Percentiles rank a stretch among this genome's conserved stretches.
phyloP scores from a whole-genome alignment of 2,797 vertebrate species.

The Cirrhinus molitorella region DNA sequence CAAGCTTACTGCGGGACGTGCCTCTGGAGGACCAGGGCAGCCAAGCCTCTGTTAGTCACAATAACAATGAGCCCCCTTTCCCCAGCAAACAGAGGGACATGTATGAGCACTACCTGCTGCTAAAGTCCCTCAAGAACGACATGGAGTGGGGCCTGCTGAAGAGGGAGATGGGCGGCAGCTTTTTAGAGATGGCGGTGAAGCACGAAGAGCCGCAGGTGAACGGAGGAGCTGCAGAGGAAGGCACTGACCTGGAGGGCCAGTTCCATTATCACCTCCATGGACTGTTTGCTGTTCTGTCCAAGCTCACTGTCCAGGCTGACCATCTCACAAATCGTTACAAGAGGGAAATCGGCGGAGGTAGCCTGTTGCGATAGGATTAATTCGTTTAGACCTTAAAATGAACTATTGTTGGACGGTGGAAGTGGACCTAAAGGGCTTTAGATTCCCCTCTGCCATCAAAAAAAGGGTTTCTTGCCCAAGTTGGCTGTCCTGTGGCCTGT shows the following conservation, averaged over 20 bases:
- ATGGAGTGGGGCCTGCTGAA: slow-evolving; percentile 85
- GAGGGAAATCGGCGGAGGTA: slow-evolving; percentile 81
- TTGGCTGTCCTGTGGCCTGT: slow-evolving; percentile 9
- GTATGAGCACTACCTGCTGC: slow-evolving; percentile 85
- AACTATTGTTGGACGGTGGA: slow-evolving; percentile 9
- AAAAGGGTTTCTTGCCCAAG: slow-evolving; percentile 9
- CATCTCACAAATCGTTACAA: slow-evolving; percentile 84
- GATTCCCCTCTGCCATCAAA: slow-evolving; percentile 15
- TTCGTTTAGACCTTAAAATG: not conserved
- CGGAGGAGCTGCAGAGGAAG: slow-evolving; percentile 62
- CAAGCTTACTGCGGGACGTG: slow-evolving; percentile 80
- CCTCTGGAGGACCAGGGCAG: slow-evolving; percentile 77
- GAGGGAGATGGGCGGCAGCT: slow-evolving; percentile 78
- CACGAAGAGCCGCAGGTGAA: slow-evolving; percentile 72
- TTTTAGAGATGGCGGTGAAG: slow-evolving; percentile 81
- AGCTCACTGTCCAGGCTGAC: slow-evolving; percentile 82
- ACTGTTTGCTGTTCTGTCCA: slow-evolving; percentile 83
- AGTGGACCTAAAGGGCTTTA: slow-evolving; percentile 13
- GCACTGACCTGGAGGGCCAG: slow-evolving; percentile 77
- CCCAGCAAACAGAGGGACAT: slow-evolving; percentile 82
- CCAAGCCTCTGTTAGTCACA: slow-evolving; percentile 48
- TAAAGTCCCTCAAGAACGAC: slow-evolving; percentile 85
- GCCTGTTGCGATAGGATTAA: slow-evolving; percentile 76
- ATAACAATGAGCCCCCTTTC: slow-evolving; percentile 66
- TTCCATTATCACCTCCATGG: slow-evolving; percentile 83